A percentile compares a stretch with the other conserved stretches of the same genome.
phyloP scores from a whole-genome alignment of 2,888 invertebrate species.

The Stramonita haemastoma region DNA sequence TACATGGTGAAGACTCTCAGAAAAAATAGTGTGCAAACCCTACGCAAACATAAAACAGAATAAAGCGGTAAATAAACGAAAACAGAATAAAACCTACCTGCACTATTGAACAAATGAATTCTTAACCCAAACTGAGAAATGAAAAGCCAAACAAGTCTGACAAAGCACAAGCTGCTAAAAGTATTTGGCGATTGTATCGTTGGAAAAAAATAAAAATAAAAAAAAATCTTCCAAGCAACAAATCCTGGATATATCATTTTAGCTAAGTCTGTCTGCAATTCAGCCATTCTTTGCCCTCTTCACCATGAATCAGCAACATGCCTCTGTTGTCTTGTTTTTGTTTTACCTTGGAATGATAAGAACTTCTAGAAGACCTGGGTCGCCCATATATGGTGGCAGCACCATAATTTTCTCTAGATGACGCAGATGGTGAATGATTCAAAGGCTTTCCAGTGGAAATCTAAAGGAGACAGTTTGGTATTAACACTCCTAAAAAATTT shows the following conservation, averaged over 20 bases:
- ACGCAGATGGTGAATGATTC: conserved; percentile 48
- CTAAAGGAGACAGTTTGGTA: conserved; percentile 48
- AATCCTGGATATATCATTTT: neutral
- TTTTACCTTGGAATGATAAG: conserved; percentile 41
- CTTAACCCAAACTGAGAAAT: neutral
- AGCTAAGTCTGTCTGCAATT: neutral
- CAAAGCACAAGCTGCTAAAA: no score
- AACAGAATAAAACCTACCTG: neutral
- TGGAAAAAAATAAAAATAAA: no score
- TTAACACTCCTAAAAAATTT: neutral
- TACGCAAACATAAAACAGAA: no score
- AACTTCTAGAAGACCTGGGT: conserved; percentile 47
- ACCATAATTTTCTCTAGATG: conserved; percentile 50
- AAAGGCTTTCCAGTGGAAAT: conserved; percentile 51
- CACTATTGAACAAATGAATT: neutral
- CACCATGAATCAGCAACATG: neutral
- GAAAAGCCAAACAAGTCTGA: no score
- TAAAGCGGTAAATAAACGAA: no score
- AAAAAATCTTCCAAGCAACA: neutral
- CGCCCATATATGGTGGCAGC: conserved; percentile 44
- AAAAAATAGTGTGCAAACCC: no score
- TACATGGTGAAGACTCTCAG: no score
- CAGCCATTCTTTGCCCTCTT: neutral
- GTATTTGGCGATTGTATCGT: no score
- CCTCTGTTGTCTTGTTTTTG: neutral